Evolutionary conservation across 1,140 invertebrate species (phyloP), one percentile per base, ranked within the genome.

Genomic region (Diorhabda carinulata): DNA sequence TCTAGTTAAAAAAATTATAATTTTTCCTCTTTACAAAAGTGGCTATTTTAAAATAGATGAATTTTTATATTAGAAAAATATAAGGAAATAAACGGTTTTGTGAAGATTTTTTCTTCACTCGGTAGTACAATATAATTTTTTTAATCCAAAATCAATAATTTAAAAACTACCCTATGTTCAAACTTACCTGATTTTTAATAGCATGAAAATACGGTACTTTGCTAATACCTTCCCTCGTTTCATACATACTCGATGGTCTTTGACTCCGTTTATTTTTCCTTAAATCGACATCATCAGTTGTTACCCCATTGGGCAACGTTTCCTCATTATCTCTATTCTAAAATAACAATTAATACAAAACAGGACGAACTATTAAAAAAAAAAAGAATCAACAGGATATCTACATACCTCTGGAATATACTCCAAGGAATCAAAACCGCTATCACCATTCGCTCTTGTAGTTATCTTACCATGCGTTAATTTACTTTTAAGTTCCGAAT

Each of bases 161-260:
- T 25, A 25, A 25, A 25, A 25, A 25, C 25, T 25, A 25, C 25
- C 25, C 25, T 1, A 25, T 25, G 25, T 25, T 25, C 25, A 25
- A 44, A 83, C 79, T 79, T 84, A 89, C 87, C 83, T 89, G 87
- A 80, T 86, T 86, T 82, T 89, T 88, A 73, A 86, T 85, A 73
- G 86, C 81, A 78, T 87, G 86, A 86, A 88, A 90, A 77, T 86
- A 85, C 73, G 84, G 70, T 40, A 79, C 79, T 84, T 80, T 87
- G 83, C 61, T 56, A 62, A 89, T 83, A 44, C 88, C 89, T 83
- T 92, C 87, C 74, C 91, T 86, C 68, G 91, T 87, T 81, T 94
- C 92, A 81, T 91, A 94, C 92, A 94, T 94, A 81, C 91, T 93
- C 71, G 89, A 90, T 72, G 92, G 92, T 77, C 92, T 83, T 77